Evolutionary conservation across 2,888 invertebrate species (phyloP).

Genomic region (Apodemia zela): DNA sequence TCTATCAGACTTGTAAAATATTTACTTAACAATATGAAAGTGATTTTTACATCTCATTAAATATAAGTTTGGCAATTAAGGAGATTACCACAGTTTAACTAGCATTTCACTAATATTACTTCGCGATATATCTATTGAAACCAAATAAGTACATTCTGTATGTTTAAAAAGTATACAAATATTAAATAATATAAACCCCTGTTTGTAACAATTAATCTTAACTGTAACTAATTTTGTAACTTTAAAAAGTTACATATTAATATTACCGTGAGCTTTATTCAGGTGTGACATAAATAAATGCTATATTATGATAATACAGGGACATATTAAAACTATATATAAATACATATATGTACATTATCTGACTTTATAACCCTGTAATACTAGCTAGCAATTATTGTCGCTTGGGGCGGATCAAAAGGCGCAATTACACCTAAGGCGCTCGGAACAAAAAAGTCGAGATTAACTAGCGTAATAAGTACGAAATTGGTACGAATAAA

Average conservation of each 20-base stretch:
- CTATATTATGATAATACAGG: conserved; percentile 44
- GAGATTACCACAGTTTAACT: conserved; percentile 76
- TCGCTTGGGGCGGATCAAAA: neutral
- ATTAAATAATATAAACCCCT: neutral
- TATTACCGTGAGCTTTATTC: conserved; percentile 66
- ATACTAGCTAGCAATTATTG: conserved; percentile 1
- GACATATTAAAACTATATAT: conserved; percentile 30
- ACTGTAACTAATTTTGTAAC: conserved; percentile 27
- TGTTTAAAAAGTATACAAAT: conserved; percentile 11
- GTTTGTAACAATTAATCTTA: conserved; percentile 2
- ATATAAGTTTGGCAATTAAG: conserved; percentile 78
- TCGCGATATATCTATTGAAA: conserved; percentile 28
- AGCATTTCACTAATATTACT: conserved; percentile 36
- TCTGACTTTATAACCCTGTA: conserved; percentile 53
- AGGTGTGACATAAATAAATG: conserved; percentile 75
- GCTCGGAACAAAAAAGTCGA: neutral
- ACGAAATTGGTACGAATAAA: neutral
- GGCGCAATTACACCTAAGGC: neutral
- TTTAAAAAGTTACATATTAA: conserved; percentile 26
- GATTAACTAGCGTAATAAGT: neutral
- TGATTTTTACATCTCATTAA: conserved; percentile 25
- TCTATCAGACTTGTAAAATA: conserved; percentile 11
- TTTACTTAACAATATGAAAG: conserved; percentile 19
- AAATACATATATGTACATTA: conserved; percentile 55
- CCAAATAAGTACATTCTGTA: conserved; percentile 3